Base-by-base conservation (phyloP, 2,888 invertebrate species). In the Seladonia tumulorum region DNA sequence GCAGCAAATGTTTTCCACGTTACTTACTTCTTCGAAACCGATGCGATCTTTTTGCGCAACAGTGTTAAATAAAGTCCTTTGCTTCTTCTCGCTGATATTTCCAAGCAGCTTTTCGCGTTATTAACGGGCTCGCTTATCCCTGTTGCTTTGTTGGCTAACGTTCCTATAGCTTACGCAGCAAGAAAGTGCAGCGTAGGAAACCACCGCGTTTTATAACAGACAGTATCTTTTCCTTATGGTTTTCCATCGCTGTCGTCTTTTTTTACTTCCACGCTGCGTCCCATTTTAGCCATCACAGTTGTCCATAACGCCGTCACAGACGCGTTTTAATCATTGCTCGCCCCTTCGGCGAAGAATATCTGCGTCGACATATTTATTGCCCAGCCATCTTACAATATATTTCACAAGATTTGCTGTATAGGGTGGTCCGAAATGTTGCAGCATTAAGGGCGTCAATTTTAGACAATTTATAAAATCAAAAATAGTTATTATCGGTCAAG, bases 111-210 rank as follows among this genome's bases (percentile, higher is more conserved):
- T 29, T 66, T 18, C 35, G 14, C 63, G 29, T 66, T 35, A 66
- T 35, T 66, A 29, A 66, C 29, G 63, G 63, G 16, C 63, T 35
- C 63, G 35, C 63, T 66, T 66, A 66, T 66, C 29, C 63, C 63
- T 66, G 63, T 16, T 66, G 63, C 63, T 66, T 66, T 35, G 63
- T 66, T 16, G 63, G 29, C 63, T 16, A 66, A 66, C 63, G 63
- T 35, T 35, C 29, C 35, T 35, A 29, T 66, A 29, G 29, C 63
- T 63, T 29, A 18, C 63, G 16, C 63, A 18, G 63, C 18, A 66
- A 66, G 63, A 66, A 66, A 66, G 29, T 14, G 35, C 63, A 35
- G 18, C 63, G 63, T 18, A 35, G 63, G 63, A 8, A 66, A 29
- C 18, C 63, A 66, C 63, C 35, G 7, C 8, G 63, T 66, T 66